Evolutionary conservation across 2,113 vertebrate species (phyloP), one percentile per base, ranked within the genome.

Genomic region (Taxidea taxus): DNA sequence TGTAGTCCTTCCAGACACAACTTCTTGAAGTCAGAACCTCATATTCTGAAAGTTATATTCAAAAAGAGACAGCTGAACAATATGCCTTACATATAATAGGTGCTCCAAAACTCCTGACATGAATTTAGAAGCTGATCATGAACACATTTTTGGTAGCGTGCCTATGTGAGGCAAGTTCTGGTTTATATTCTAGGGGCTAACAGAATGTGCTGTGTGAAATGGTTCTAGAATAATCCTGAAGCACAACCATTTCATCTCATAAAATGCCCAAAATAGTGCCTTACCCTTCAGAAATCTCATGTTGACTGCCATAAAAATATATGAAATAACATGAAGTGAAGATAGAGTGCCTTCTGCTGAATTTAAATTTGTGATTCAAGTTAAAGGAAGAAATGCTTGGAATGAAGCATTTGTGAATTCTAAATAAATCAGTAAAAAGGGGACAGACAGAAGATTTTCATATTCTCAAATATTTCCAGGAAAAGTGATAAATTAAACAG

Each of bases 261-360:
- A 66, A 88, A 94, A 34, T 87, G 6, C 68, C 89, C 89, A 95
- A 95, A 97, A 95, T 96, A 97, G 96, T 64, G 64, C 51, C 62
- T 97, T 92, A 95, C 44, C 66, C 87, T 92, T 96, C 94, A 95
- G 56, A 97, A 98, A 94, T 90, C 75, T 92, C 94, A 92, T 74
- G 42, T 66, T 87, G 72, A 51, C 93, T 83, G 70, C 81, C 88
- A 97, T 88, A 58, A 90, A 92, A 97, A 91, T 91, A 93, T 75
- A 85, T 78, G 74, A 98, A 93, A 95, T 64, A 93, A 87, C 83
- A 83, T 72, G 87, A 88, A 96, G 89, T 83, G 87, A 94, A 96
- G 95, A 95, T 47, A 90, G 70, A 74, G 7, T 77, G 88, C 85
- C 96, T 97, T 96, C 93, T 97, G 93, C 81, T 97, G 95, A 85